These are phyloP conservation scores for Dynastes tityus DNA, from an alignment of 2,888 invertebrate species.

Conservation along the genomic window DNA sequence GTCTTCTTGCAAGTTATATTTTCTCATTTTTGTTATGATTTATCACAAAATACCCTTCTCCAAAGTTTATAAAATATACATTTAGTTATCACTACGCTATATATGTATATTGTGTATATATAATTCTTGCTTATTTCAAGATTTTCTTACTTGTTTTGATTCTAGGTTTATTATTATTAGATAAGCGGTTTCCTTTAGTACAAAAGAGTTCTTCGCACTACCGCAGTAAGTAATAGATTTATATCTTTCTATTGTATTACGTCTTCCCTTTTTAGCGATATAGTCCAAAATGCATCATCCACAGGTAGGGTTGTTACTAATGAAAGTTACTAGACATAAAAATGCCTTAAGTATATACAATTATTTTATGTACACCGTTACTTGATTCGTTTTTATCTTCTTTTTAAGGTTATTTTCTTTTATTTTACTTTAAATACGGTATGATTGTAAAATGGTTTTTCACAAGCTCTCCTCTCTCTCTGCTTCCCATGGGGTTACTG, in stretches of 20 bases:
- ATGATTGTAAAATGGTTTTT: constrained; percentile 43
- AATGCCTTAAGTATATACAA: constrained; percentile 32
- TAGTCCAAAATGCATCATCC: neutral
- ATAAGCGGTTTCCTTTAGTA: neutral
- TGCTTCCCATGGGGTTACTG: constrained; percentile 16
- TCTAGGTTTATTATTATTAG: constrained; percentile 17
- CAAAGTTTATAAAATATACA: constrained; percentile 51
- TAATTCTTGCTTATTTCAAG: constrained; percentile 9
- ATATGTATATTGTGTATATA: constrained; percentile 15
- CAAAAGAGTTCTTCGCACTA: constrained; percentile 4
- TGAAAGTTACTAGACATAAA: constrained; percentile 11
- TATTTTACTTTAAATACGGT: constrained; percentile 37
- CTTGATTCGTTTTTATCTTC: constrained; percentile 13
- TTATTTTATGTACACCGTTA: constrained; percentile 39
- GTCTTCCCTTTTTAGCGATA: neutral
- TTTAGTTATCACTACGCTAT: constrained; percentile 40
- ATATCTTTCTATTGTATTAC: neutral
- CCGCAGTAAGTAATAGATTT: neutral
- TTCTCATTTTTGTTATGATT: constrained; percentile 35
- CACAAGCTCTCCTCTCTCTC: constrained; percentile 22
- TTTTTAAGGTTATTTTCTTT: constrained; percentile 5
- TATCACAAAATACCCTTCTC: constrained; percentile 52
- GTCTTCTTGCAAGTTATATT: constrained; percentile 21
- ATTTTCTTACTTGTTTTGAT: constrained; percentile 21
- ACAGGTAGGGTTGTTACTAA: neutral